Percentiles rank a stretch among this genome's conserved stretches.
Evolutionary conservation across 2,113 vertebrate species (phyloP).

Genomic region (Amblyopsis rosae): DNA sequence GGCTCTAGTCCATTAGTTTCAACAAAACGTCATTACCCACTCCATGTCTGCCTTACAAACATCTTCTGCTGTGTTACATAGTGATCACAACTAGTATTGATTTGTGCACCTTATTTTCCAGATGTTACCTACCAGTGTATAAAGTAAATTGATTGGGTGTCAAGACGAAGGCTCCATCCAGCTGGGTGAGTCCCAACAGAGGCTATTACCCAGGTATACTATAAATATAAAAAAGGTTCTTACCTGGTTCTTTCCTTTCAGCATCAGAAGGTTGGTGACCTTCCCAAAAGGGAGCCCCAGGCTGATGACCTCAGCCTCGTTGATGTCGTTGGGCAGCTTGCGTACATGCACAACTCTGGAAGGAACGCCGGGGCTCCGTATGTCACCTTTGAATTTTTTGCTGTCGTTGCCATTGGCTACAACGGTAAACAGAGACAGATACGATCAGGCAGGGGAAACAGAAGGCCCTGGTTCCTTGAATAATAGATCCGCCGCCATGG

Average conservation of each 20-base stretch:
- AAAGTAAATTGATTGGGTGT: too few species aligned
- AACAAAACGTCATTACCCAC: too few species aligned
- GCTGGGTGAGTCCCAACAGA: background rate
- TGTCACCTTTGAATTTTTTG: conserved; percentile 97
- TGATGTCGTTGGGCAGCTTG: conserved; percentile 92
- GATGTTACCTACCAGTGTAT: too few species aligned
- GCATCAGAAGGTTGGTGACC: conserved; percentile 96
- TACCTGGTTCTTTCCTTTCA: conserved; percentile 99
- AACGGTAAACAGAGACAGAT: conserved; percentile 60
- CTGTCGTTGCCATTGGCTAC: conserved; percentile 98
- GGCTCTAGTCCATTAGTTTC: background rate
- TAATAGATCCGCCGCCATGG: conserved; percentile 67
- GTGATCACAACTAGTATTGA: too few species aligned
- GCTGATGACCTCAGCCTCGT: conserved; percentile 94
- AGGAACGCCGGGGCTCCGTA: conserved; percentile 84
- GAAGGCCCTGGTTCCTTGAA: conserved; percentile 58
- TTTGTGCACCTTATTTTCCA: too few species aligned
- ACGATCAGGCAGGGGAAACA: conserved; percentile 59
- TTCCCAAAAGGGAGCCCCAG: conserved; percentile 96
- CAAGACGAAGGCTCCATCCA: too few species aligned
- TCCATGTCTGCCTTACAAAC: too few species aligned
- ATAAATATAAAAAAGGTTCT: background rate
- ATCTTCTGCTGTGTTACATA: too few species aligned
- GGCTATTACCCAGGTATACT: background rate
- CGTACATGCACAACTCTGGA: conserved; percentile 95